phyloP scores from a whole-genome alignment of 2,113 vertebrate species.

The Oceanodroma tethys region DNA sequence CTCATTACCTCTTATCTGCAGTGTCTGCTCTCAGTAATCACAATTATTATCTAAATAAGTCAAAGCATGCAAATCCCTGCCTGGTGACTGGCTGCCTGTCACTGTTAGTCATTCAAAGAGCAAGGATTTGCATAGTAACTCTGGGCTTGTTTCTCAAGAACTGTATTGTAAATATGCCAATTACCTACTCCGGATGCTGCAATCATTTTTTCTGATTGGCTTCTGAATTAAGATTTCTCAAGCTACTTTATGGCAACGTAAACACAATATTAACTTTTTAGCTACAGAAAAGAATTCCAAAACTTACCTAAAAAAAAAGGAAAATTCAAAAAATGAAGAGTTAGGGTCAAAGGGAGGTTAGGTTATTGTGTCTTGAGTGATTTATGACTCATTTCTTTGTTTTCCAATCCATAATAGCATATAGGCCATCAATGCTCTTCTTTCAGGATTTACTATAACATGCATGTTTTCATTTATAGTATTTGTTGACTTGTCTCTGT shows the following conservation, averaged over 20 bases:
- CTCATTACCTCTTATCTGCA: neutral
- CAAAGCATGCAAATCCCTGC: neutral
- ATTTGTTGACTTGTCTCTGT: neutral
- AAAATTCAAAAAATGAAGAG: neutral
- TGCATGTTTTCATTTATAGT: neutral
- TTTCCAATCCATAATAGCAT: neutral
- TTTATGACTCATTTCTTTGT: neutral
- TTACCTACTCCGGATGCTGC: neutral
- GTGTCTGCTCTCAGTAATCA: neutral
- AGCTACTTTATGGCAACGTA: neutral
- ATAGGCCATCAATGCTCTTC: neutral
- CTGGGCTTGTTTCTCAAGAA: neutral
- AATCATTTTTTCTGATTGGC: neutral
- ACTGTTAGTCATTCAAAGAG: neutral
- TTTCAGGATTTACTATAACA: neutral
- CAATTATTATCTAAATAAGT: neutral
- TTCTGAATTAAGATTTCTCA: conserved; percentile 2
- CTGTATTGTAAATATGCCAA: neutral
- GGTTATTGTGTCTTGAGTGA: neutral
- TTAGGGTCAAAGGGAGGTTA: neutral
- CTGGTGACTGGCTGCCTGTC: neutral
- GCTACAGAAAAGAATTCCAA: neutral
- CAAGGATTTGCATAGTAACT: neutral
- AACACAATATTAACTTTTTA: neutral
- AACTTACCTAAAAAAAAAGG: neutral